A percentile compares a stretch with the other conserved stretches of the same genome.
Evolutionary conservation across 1,140 invertebrate genomes (phyloP).

Genomic region (Drosophila rufa): DNA sequence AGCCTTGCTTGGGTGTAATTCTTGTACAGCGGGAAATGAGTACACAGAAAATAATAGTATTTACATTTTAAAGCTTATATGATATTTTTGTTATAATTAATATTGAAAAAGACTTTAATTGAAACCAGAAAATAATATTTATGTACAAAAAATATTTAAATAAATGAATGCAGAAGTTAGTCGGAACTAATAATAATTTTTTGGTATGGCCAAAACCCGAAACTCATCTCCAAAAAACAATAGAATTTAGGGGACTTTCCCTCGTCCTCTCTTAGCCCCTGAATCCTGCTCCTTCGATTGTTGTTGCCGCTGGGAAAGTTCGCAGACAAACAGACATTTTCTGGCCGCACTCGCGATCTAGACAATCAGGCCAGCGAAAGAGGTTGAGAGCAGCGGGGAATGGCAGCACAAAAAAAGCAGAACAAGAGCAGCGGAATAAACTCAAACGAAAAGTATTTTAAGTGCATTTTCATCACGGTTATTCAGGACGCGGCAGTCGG

Average conservation of each 20-base stretch:
- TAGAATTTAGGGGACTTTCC: no score
- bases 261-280: neutral
- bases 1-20: neutral
- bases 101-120: no score
- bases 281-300: conserved; percentile 4
- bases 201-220: neutral
- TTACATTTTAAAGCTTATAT: no score
- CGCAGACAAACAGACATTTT: conserved; percentile 29
- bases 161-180: neutral
- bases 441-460: conserved; percentile 81
- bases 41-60: neutral
- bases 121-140: no score
- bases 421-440: conserved; percentile 47
- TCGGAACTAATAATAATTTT: neutral
- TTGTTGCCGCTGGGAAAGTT: conserved; percentile 30
- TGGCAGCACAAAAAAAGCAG: neutral
- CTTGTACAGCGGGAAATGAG: no score
- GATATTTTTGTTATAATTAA: no score
- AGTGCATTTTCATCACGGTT: conserved; percentile 83
- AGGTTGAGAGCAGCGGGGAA: neutral
- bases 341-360: conserved; percentile 54
- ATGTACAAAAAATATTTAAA: no score
- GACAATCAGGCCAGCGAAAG: conserved; percentile 36
- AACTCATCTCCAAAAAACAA: neutral
- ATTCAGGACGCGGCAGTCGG: conserved; percentile 67